phyloP scores from a whole-genome alignment of 2,888 invertebrate genomes.

The Chalcosyrphus nemorum region DNA sequence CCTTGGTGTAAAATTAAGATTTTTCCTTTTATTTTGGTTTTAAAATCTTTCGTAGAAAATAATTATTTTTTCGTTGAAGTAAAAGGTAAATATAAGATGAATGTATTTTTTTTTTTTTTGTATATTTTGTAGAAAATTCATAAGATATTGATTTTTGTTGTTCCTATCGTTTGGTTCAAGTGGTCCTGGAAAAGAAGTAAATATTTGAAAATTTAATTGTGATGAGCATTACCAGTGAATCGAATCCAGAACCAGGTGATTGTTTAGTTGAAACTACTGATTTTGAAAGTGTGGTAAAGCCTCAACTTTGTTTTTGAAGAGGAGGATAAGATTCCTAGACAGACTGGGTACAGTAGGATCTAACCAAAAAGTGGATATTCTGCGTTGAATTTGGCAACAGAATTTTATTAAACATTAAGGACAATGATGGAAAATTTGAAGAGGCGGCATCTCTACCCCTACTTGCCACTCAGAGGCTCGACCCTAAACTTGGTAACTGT shows the following conservation, averaged over 20 bases:
- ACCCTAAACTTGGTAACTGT: too few species aligned
- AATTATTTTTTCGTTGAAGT: background rate
- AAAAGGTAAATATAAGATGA: background rate
- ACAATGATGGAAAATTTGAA: too few species aligned
- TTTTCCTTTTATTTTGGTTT: background rate
- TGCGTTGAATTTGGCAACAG: too few species aligned
- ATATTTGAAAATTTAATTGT: background rate
- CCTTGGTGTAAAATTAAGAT: constrained; percentile 12
- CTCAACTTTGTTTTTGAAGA: too few species aligned
- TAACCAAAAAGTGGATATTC: too few species aligned
- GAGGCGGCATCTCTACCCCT: too few species aligned
- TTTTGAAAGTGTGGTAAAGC: too few species aligned
- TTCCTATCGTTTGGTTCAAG: constrained; percentile 3
- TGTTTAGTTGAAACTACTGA: too few species aligned
- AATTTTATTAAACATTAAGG: too few species aligned
- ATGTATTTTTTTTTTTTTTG: background rate
- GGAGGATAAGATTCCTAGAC: too few species aligned
- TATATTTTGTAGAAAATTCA: constrained; percentile 61
- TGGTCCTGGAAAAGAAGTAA: constrained; percentile 51
- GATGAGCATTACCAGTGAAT: constrained; percentile 1
- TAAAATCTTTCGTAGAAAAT: constrained; percentile 35
- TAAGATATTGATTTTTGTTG: constrained; percentile 42
- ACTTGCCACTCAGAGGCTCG: too few species aligned
- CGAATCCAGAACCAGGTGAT: constrained; percentile 66
- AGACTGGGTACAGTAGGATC: too few species aligned